Evolutionary conservation across 37 sponge, comb jelly and placozoan genomes (phyloP), one percentile per base, ranked within the genome.

Genomic region (Trichoplax adhaerens): DNA sequence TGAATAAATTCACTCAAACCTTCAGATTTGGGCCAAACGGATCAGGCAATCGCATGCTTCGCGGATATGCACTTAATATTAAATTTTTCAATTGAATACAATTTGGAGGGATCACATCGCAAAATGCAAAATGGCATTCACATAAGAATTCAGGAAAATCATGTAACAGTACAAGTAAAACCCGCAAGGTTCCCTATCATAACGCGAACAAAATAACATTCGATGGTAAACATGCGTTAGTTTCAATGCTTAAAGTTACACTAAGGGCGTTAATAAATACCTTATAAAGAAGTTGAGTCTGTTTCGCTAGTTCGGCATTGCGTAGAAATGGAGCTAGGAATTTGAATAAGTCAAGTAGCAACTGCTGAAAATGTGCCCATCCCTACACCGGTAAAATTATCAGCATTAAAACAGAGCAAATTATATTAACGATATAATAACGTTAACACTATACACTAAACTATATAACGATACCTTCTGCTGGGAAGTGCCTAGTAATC

Each of bases 121-220:
- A 98, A 78, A 98, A 98, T 47, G 87, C 80, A 79, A 92, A 93
- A 77, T 98, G 99, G 68, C 93, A 93, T 68, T 98, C 99, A 81
- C 99, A 98, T 12, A 98, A 84, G 57, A 98, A 98, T 86, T 98
- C 99, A 0, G 99, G 99, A 73, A 98, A 98, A 77, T 98, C 99
- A 67, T 98, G 99, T 47, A 98, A 81, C 70, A 98, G 84, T 5
- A 98, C 99, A 54, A 98, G 79, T 65, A 98, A 74, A 10, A 93
- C 91, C 65, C 99, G 78, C 66, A 98, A 80, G 1, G 94, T 93
- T 54, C 94, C 99, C 91, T 90, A 74, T 1, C 51, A 55, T 58
- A 5, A 53, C 51, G 57, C 29, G 56, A 8, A 62, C 56, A 68
- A 46, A 46, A 58, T 3, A 64, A 53, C 4, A 74, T 52, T 67